A percentile compares a stretch with the other conserved stretches of the same genome.
Evolutionary conservation across 2,888 invertebrate species (phyloP).

Genomic region (Caenorhabditis zanzibari): DNA sequence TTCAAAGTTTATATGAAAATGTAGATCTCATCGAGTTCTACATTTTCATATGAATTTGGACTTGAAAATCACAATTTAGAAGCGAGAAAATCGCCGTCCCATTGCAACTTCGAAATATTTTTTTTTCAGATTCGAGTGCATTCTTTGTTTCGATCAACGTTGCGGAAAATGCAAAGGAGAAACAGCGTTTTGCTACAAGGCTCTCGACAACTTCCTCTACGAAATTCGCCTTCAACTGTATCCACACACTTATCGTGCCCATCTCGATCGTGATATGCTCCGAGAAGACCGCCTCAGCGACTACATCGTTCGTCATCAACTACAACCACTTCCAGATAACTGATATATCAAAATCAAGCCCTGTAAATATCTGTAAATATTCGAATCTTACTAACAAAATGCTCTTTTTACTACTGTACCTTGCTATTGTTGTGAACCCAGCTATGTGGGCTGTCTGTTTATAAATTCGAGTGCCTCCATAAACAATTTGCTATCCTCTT

Average conservation of each 20-base stretch:
- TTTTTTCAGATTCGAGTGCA: conserved; percentile 57
- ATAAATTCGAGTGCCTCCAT: background rate
- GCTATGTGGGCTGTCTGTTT: conserved; percentile 17
- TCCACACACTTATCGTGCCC: conserved; percentile 58
- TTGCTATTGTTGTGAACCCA: background rate
- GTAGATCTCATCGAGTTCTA: too few species aligned
- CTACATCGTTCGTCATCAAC: conserved; percentile 53
- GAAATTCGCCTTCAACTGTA: conserved; percentile 59
- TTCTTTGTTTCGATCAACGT: conserved; percentile 57
- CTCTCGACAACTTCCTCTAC: conserved; percentile 62
- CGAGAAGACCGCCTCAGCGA: conserved; percentile 59
- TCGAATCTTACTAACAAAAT: background rate
- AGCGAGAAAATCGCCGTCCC: too few species aligned
- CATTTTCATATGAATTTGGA: too few species aligned
- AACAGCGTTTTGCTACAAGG: conserved; percentile 56
- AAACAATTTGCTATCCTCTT: background rate
- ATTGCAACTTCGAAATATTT: background rate
- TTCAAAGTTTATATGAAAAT: too few species aligned
- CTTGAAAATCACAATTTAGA: too few species aligned
- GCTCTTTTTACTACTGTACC: conserved; percentile 2
- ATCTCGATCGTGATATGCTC: conserved; percentile 60
- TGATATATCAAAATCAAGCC: background rate
- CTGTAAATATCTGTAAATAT: conserved; percentile 13
- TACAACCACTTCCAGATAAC: conserved; percentile 38
- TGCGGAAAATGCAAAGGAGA: conserved; percentile 64